Evolutionary conservation across 2,888 invertebrate genomes (phyloP), one percentile per base, ranked within the genome.

Genomic region (Drosophila differens): DNA sequence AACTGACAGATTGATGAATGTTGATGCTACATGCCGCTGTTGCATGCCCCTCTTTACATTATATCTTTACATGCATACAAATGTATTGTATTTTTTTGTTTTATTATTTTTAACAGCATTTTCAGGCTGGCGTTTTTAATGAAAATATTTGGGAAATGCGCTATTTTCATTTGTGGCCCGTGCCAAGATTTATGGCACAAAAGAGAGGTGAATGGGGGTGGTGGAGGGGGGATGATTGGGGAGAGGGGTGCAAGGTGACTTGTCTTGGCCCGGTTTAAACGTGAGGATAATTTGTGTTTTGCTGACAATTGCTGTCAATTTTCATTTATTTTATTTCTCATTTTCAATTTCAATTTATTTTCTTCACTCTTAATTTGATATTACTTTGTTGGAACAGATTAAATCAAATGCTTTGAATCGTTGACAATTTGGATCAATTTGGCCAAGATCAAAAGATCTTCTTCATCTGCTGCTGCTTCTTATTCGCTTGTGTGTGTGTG

Each of bases 1-100:
- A 77, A 83, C 89, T 90, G 91, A 91, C 88, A 90, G 83, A 86
- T 91, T 91, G 91, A 91, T 91, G 91, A 83, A 91, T 91, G 91
- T 83, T 86, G 83, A 75, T 83, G 79, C 76, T 76, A 58, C 72
- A 67, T 71, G 71, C 53, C 67, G 65, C 79, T 70, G 73, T 81
- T 83, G 66, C 69, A 82, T 78, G 74, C 78, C 74, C 82, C 85
- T 61, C 68, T 65, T 68, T 37, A 55, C 30, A 57, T 44, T 75
- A 58, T 22, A 52, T 7, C 22, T 22, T 30, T 6, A 41, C n/a
- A 51, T 28, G 52, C 30, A 32, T 32, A 53, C 37, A 28, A 32
- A 52, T 32, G 28, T 59, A 33, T 71, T 33, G 62, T 41, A 22
- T 52, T 32, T 71, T 63, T 63, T 68, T 33, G 41, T 57, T 53